Base-by-base conservation (phyloP, 2,113 vertebrate species). In the Oxyura jamaicensis region DNA sequence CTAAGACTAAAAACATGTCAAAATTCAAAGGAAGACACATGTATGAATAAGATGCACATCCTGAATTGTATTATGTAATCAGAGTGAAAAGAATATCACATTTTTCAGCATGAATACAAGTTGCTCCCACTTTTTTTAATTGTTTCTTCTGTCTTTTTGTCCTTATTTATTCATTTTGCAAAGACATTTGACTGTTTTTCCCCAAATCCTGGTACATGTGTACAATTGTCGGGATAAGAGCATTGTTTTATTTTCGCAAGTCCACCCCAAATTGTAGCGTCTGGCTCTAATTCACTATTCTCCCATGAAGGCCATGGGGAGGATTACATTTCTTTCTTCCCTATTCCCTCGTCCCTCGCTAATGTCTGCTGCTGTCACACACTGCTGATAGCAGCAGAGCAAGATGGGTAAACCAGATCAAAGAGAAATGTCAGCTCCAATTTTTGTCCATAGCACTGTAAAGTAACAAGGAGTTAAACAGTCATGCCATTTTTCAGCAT, bases 401-500 rank as follows among this genome's bases (percentile, higher is more conserved):
- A 0, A 95, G 96, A 95, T 96, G 93, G 84, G 94, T 94, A 96
- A 97, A 95, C 87, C 59, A 96, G 95, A 97, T 96, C 95, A 95
- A 96, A 97, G 95, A 93, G 87, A 95, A 95, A 90, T 50, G 91
- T 96, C 96, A 96, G 90, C 90, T 97, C 67, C 87, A 95, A 94
- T 96, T 95, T 96, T 95, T 96, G 94, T 95, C 94, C 95, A 83
- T 60, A 63, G 78, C 72, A 77, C 59, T 90, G 84, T 48, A 87
- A 92, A 96, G 91, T 53, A 96, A 91, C 83, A 93, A 66, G 74
- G 88, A 91, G 86, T 94, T 96, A 94, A 97, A 94, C 44, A 91
- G 67, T 69, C 91, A 72, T 90, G 90, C 76, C 90, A 92, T 94
- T 94, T 96, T 95, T 82, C 82, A 63, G 59, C 77, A 96, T 96